These are phyloP conservation scores for Clistopyga incitator DNA, from an alignment of 2,888 invertebrate genomes.

Conservation along the genomic window DNA sequence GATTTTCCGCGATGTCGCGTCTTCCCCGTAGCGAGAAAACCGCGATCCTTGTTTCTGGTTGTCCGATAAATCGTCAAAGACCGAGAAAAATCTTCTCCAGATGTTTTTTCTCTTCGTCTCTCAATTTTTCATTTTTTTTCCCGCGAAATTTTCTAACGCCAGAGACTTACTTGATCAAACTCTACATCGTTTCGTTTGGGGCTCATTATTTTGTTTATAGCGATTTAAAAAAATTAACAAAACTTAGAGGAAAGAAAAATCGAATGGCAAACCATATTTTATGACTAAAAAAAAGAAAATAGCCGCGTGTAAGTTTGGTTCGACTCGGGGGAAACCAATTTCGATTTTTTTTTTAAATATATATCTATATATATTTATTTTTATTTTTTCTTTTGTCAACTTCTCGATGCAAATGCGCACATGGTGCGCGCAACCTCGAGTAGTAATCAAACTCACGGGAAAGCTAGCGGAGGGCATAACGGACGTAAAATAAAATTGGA, in stretches of 20 bases:
- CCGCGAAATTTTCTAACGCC: constrained; percentile 70
- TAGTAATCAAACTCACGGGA: constrained; percentile 76
- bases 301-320: constrained; percentile 74
- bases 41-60: neutral
- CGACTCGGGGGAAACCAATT: constrained; percentile 69
- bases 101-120: constrained; percentile 42
- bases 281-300: constrained; percentile 62
- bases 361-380: neutral
- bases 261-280: constrained; percentile 68
- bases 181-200: constrained; percentile 76
- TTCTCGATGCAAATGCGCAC: constrained; percentile 31
- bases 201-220: constrained; percentile 47
- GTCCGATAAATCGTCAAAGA: neutral
- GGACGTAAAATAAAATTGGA: constrained; percentile 24
- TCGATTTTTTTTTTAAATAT: neutral
- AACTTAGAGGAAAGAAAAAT: constrained; percentile 66
- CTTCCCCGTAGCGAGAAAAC: constrained; percentile 1
- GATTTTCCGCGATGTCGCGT: neutral
- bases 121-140: constrained; percentile 45
- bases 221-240: constrained; percentile 74
- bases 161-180: constrained; percentile 84
- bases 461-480: constrained; percentile 63
- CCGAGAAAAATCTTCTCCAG: neutral
- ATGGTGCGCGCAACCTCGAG: constrained; percentile 73
- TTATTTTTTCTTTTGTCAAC: constrained; percentile 1